Percentiles rank a stretch among this genome's conserved stretches.
Conservation (phyloP, 2,797 vertebrate species). For the Sebastes paucispinis region DNA sequence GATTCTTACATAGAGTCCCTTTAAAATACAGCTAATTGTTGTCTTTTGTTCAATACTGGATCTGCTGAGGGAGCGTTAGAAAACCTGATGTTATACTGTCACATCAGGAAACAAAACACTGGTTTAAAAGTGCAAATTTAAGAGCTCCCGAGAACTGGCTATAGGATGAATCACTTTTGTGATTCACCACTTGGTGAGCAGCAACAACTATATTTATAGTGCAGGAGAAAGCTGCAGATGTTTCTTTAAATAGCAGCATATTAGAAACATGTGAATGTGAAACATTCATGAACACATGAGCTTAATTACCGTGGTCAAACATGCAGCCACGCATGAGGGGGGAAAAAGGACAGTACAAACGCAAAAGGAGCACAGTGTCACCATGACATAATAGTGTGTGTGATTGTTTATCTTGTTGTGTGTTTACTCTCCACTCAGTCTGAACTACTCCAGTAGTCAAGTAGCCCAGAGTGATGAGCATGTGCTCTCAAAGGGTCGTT, state of each 20-base stretch:
- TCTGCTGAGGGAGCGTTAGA: not conserved
- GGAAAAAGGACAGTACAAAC: not conserved
- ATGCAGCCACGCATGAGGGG: not conserved
- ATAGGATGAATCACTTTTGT: constrained; percentile 52
- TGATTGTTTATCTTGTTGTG: constrained; percentile 30
- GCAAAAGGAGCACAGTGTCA: not conserved
- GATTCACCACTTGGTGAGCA: constrained; percentile 48
- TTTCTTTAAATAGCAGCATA: constrained; percentile 42
- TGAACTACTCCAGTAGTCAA: constrained; percentile 13
- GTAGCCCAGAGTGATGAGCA: not conserved
- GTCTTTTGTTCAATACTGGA: not conserved
- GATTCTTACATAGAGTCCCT: too few relatives aligned
- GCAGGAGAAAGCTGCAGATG: constrained; percentile 14
- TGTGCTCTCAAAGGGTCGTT: constrained; percentile 16
- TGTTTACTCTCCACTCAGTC: constrained; percentile 35
- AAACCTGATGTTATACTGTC: not conserved
- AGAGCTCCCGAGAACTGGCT: constrained; percentile 24
- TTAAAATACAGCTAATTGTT: not conserved
- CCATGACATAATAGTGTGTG: not conserved
- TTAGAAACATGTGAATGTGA: constrained; percentile 29
- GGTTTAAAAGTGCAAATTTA: constrained; percentile 34
- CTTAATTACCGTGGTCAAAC: constrained; percentile 41
- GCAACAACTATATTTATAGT: constrained; percentile 47
- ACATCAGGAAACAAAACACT: not conserved
- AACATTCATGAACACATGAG: constrained; percentile 1